Conservation (phyloP, 2,113 vertebrate species). For the Edolisoma coerulescens region DNA sequence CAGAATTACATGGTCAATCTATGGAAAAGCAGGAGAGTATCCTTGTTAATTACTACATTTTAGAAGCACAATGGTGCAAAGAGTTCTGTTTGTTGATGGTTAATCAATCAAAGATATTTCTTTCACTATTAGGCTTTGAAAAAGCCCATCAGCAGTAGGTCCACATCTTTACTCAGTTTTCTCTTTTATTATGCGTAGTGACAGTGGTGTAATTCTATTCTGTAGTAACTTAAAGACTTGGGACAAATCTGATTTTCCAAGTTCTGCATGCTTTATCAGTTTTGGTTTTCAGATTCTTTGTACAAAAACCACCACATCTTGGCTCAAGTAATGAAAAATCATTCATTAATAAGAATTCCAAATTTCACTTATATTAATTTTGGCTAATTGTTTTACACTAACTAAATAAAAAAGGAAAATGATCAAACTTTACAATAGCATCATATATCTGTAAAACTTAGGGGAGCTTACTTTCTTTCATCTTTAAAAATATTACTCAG, state of each 20-base stretch:
- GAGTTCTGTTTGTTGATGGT: neutral
- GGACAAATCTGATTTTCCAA: neutral
- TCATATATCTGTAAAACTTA: neutral
- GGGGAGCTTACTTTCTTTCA: slow-evolving; percentile 8
- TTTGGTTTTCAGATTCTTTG: neutral
- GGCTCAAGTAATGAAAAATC: neutral
- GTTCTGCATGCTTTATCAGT: neutral
- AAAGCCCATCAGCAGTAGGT: neutral
- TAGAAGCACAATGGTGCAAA: neutral
- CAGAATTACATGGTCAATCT: neutral
- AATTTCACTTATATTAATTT: neutral
- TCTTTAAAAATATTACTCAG: slow-evolving; percentile 8
- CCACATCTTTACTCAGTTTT: neutral
- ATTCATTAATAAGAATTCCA: neutral
- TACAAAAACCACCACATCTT: neutral
- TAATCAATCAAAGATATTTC: neutral
- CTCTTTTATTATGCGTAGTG: neutral
- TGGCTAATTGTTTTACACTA: neutral
- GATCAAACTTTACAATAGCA: neutral
- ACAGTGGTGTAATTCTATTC: neutral
- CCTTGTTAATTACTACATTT: neutral
- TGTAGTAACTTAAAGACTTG: neutral
- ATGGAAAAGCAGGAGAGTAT: neutral
- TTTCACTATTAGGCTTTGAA: neutral
- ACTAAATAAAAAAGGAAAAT: neutral